Base-by-base conservation (phyloP, 2,888 invertebrate genomes). In the Empis livida region DNA sequence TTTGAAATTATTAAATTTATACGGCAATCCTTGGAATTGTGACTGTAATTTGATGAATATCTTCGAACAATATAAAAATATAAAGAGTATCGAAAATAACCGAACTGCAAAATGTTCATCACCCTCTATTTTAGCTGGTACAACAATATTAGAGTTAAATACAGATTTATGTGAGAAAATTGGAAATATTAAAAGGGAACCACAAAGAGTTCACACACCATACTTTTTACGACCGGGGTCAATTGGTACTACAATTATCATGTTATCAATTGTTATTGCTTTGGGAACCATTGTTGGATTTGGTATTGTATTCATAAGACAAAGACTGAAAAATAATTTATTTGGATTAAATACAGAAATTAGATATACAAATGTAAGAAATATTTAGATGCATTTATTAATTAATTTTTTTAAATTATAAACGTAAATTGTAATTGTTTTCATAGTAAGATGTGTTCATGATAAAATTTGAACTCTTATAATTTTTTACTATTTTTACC, bases 1-100 rank as follows among this genome's bases (percentile, higher is more conserved):
- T 42, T 57, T 83, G 47, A 73, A 73, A 17, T 65, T 69, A 8
- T 59, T 83, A 42, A 73, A 76, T 52, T 72, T 80, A 61, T 68
- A 71, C 2, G 75, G 75, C n/a, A 83, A 83, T 67, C 75, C 72
- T 45, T 78, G 83, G 74, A 64, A 74, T 38, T 83, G 83, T 60
- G 76, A 77, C 59, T 83, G 83, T 59, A 59, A 57, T 3, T 51
- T 69, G 43, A 43, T 65, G 39, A 56, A 59, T 46, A 61, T 67
- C 5, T 53, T 75, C 10, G 60, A 63, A 49, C 38, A 30, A 49
- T 42, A 15, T 15, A 16, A 35, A 16, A 14, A 40, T 35, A 23
- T 23, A 20, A 16, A 27, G 35, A 30, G 10, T 14, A n/a, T 11
- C 4, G 44, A 42, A n/a, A 37, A 41, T 10, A 30, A 47, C 23